A percentile compares a stretch with the other conserved stretches of the same genome.
Conservation (phyloP, 2,797 vertebrate species). For the Dromococcyx pavoninus region DNA sequence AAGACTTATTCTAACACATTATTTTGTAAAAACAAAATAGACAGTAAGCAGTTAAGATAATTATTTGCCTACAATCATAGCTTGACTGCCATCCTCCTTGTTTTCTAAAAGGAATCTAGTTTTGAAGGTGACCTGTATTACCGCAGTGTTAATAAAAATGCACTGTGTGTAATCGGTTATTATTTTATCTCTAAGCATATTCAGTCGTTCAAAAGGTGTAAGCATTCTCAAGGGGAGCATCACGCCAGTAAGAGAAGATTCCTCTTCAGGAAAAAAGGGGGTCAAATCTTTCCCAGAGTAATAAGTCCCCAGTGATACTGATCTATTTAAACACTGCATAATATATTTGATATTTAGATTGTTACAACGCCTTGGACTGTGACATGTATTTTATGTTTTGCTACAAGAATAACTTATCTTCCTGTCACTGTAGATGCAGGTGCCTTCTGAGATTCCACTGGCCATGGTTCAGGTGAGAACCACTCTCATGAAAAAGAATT, state of each 20-base stretch:
- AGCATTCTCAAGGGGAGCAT: conserved; percentile 25
- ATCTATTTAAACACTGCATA: conserved; percentile 5
- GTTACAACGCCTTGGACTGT: neutral
- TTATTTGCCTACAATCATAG: neutral
- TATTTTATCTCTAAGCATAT: conserved; percentile 66
- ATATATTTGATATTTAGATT: neutral
- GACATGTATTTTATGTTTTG: neutral
- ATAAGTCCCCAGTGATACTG: neutral
- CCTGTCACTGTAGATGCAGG: neutral
- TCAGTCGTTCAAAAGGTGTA: conserved; percentile 36
- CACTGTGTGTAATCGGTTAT: conserved; percentile 45
- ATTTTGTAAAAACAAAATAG: conserved; percentile 24
- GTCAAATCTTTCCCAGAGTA: neutral
- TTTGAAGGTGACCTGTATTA: conserved; percentile 69
- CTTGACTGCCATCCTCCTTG: neutral
- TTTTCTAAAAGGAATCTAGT: conserved; percentile 16
- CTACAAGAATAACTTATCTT: neutral
- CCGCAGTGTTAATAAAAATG: conserved; percentile 64
- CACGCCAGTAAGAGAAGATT: neutral
- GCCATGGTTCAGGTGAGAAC: neutral
- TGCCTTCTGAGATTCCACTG: neutral
- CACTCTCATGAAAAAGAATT: neutral
- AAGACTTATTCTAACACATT: neutral
- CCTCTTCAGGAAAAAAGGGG: neutral
- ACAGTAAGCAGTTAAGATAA: neutral